Evolutionary conservation across 1,140 invertebrate genomes (phyloP).

Genomic region (Leptonema lineaticorne): DNA sequence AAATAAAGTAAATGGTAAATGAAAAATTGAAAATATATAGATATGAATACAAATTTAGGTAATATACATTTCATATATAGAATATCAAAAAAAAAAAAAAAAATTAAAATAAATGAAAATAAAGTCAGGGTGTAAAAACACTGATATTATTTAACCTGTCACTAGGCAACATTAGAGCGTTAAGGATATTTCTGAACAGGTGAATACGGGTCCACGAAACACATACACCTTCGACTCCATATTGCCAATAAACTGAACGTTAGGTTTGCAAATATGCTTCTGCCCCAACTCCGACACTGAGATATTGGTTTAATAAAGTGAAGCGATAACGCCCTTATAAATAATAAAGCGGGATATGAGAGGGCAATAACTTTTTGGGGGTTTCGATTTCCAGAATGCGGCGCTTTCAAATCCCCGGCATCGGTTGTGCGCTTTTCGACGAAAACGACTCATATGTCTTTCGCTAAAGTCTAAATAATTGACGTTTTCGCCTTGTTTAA

Average conservation of each 20-base stretch:
- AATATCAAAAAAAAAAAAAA: too few species aligned
- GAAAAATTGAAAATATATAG: too few species aligned
- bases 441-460: not conserved
- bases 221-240: conserved; percentile 16
- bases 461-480: not conserved
- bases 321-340: conserved; percentile 37
- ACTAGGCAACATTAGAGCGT: too few species aligned
- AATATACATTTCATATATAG: too few species aligned
- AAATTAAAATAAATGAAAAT: too few species aligned
- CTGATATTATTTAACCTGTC: too few species aligned
- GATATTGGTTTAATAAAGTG: conserved; percentile 43
- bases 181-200: too few species aligned
- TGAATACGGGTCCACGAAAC: too few species aligned
- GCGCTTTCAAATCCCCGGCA: conserved; percentile 3
- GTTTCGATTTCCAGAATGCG: conserved; percentile 1
- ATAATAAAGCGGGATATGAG: conserved; percentile 33
- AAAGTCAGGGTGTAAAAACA: too few species aligned
- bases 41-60: too few species aligned
- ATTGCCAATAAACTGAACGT: conserved; percentile 40
- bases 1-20: too few species aligned
- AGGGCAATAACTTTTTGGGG: conserved; percentile 8
- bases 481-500: too few species aligned
- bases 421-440: not conserved
- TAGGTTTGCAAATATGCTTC: conserved; percentile 38
- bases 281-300: conserved; percentile 31